Evolutionary conservation across 2,888 invertebrate species (phyloP).

Genomic region (Lasius platythorax): DNA sequence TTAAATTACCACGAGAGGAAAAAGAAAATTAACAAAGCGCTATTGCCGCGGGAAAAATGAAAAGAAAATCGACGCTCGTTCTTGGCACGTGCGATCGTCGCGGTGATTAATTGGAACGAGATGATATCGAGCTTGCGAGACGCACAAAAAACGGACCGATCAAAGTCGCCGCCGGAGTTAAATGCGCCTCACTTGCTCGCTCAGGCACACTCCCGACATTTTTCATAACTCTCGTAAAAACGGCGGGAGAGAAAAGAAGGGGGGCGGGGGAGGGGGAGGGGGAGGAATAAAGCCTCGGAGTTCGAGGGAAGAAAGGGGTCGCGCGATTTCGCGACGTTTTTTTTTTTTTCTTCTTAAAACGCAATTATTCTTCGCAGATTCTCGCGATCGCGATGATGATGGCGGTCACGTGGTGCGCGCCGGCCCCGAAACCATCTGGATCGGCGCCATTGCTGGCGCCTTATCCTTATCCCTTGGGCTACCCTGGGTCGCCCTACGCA

Average conservation of each 20-base stretch:
- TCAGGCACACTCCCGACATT: slow-evolving; percentile 36
- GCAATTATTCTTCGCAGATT: slow-evolving; percentile 60
- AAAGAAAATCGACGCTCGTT: slow-evolving; percentile 10
- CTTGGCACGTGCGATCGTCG: slow-evolving; percentile 35
- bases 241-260: neutral
- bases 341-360: slow-evolving; percentile 4
- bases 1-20: slow-evolving; percentile 8
- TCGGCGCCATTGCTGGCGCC: neutral
- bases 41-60: neutral
- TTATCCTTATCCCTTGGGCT: slow-evolving; percentile 46
- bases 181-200: slow-evolving; percentile 34
- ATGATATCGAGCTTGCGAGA: slow-evolving; percentile 21
- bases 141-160: slow-evolving; percentile 33
- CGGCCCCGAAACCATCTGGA: neutral
- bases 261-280: no score
- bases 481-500: slow-evolving; percentile 62
- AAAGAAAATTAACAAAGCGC: neutral
- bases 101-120: slow-evolving; percentile 45
- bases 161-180: neutral
- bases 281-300: neutral
- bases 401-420: slow-evolving; percentile 56
- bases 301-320: neutral
- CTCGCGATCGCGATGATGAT: slow-evolving; percentile 61
- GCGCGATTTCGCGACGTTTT: slow-evolving; percentile 29
- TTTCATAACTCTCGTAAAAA: slow-evolving; percentile 31